Percentiles rank a stretch among this genome's conserved stretches.
Conservation (phyloP, 1,140 invertebrate genomes). For the Thereuonema tuberculata region DNA sequence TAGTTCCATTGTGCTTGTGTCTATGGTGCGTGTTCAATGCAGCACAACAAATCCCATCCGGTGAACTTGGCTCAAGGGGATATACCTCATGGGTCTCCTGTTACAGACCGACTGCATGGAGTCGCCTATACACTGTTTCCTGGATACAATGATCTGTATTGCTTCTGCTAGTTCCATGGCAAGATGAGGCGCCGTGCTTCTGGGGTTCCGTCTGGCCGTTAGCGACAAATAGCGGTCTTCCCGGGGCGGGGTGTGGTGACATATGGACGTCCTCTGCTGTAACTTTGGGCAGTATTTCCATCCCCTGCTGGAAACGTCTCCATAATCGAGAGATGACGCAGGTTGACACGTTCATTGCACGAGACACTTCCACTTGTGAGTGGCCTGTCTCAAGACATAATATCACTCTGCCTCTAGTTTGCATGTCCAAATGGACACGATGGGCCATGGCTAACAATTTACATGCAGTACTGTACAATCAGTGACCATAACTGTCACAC, state of each 20-base stretch:
- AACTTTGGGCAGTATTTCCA: not conserved
- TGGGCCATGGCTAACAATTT: too few species aligned
- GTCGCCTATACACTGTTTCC: too few species aligned
- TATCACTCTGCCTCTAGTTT: not conserved
- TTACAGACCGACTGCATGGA: not conserved
- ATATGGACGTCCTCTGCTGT: not conserved
- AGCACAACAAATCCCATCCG: not conserved
- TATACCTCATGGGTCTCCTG: not conserved
- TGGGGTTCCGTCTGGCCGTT: not conserved
- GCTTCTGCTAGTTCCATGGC: not conserved
- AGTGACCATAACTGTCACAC: constrained; percentile 33
- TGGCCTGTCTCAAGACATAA: not conserved
- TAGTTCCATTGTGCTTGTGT: not conserved
- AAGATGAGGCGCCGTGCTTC: not conserved
- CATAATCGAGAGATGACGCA: not conserved
- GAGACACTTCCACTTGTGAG: not conserved
- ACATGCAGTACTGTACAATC: constrained; percentile 18
- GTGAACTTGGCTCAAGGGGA: not conserved
- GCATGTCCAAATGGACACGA: not conserved
- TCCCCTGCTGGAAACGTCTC: not conserved
- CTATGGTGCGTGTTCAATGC: not conserved
- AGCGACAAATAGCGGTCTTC: not conserved
- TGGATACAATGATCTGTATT: not conserved
- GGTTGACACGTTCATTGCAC: not conserved
- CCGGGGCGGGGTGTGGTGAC: not conserved